Conservation (phyloP, 2,113 vertebrate species). For the Tapirus terrestris region DNA sequence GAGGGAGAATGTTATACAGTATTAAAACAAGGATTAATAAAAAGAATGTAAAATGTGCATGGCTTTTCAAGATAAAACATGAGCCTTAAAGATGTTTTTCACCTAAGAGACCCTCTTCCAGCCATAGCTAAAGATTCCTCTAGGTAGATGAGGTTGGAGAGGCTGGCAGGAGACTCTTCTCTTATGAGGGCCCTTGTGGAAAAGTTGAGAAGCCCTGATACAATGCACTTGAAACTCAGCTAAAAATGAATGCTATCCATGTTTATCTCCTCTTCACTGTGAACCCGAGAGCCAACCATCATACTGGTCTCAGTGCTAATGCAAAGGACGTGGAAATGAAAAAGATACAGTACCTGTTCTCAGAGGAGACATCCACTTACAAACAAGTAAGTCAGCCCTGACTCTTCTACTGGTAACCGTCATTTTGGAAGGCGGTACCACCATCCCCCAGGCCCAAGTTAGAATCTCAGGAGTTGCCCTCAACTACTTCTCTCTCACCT, state of each 20-base stretch:
- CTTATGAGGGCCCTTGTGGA: background rate
- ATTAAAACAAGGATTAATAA: conserved; percentile 43
- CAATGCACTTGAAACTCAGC: background rate
- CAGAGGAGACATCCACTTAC: background rate
- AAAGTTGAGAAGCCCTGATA: background rate
- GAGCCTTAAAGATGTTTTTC: background rate
- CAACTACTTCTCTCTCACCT: background rate
- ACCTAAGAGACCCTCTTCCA: background rate
- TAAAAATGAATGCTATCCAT: background rate
- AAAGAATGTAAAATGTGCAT: conserved; percentile 7
- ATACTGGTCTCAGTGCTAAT: background rate
- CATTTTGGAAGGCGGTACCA: background rate
- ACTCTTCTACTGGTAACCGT: background rate
- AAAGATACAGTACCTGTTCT: background rate
- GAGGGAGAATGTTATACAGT: background rate
- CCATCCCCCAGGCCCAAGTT: background rate
- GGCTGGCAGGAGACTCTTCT: background rate
- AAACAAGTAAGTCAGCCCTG: background rate
- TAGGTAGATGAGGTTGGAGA: background rate
- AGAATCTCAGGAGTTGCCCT: background rate
- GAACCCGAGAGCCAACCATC: background rate
- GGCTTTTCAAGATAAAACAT: conserved; percentile 17
- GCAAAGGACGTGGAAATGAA: background rate
- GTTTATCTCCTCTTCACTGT: background rate
- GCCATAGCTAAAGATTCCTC: background rate